Percentiles rank a stretch among this genome's conserved stretches.
phyloP scores from a whole-genome alignment of 1,140 invertebrate genomes.

The Drosophila lacteicornis region DNA sequence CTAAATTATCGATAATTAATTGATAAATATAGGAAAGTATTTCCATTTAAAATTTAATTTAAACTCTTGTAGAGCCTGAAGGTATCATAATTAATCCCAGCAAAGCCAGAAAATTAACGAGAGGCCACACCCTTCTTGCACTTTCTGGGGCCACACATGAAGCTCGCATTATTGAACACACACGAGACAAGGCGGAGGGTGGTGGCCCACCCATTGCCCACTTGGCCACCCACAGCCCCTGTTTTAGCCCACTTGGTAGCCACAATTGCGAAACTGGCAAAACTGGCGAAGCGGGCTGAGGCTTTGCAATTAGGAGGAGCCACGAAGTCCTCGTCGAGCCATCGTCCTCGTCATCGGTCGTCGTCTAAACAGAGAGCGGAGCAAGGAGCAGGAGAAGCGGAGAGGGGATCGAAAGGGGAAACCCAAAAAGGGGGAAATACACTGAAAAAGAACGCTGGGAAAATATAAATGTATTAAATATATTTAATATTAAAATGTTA shows the following conservation, averaged over 20 bases:
- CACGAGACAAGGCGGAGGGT: conserved; percentile 40
- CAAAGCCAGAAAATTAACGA: conserved; percentile 17
- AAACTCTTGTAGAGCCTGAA: not conserved
- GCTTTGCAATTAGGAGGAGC: conserved; percentile 82
- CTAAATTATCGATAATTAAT: too few relatives aligned
- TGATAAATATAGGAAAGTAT: too few relatives aligned
- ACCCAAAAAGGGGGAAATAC: conserved; percentile 5
- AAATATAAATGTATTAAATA: not conserved
- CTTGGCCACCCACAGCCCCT: not conserved
- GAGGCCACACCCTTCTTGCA: conserved; percentile 51
- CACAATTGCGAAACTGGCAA: conserved; percentile 62
- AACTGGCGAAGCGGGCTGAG: conserved; percentile 47
- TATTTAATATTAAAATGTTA: too few relatives aligned
- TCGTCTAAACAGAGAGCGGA: conserved; percentile 45
- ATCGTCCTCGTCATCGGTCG: conserved; percentile 46
- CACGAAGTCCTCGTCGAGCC: conserved; percentile 60
- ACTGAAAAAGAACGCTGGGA: not conserved
- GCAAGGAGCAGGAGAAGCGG: not conserved
- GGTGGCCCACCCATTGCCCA: conserved; percentile 5
- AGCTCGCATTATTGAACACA: conserved; percentile 72
- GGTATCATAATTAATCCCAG: conserved; percentile 27
- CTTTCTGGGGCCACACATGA: conserved; percentile 16
- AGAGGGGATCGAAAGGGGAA: not conserved
- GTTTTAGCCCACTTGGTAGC: conserved; percentile 35
- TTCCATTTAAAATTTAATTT: not conserved